Percentiles rank a stretch among this genome's conserved stretches.
Conservation (phyloP, 2,888 invertebrate genomes). For the Aquatica leii region DNA sequence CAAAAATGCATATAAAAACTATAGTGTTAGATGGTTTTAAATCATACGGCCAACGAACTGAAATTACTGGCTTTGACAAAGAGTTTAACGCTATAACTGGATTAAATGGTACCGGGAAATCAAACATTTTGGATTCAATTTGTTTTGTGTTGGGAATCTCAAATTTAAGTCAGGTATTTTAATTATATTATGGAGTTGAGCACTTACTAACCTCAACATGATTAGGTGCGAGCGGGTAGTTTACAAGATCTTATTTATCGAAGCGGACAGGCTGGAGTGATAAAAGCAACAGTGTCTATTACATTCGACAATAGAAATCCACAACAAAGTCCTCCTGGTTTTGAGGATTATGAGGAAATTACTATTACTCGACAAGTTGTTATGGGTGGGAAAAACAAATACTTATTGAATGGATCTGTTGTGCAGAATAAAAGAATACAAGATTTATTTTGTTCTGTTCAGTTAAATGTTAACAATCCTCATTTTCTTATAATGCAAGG, state of each 20-base stretch:
- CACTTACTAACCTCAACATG: conserved; percentile 15
- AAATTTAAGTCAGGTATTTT: conserved; percentile 85
- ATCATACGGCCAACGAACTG: conserved; percentile 93
- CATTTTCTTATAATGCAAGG: conserved; percentile 99
- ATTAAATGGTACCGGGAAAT: conserved; percentile 97
- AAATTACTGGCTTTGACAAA: conserved; percentile 90
- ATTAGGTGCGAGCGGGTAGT: conserved; percentile 86
- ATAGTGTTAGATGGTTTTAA: conserved; percentile 97
- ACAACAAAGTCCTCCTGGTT: conserved; percentile 86
- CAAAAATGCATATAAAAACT: conserved; percentile 90
- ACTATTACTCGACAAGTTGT: conserved; percentile 90
- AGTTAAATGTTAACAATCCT: conserved; percentile 98
- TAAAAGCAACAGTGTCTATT: conserved; percentile 94
- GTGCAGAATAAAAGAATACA: conserved; percentile 90
- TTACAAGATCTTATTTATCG: conserved; percentile 98
- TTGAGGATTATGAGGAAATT: conserved; percentile 90
- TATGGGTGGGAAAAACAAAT: conserved; percentile 90
- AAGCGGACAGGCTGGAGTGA: conserved; percentile 95
- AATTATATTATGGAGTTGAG: neutral
- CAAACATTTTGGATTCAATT: conserved; percentile 96
- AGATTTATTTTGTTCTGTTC: conserved; percentile 96
- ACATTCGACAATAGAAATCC: conserved; percentile 92
- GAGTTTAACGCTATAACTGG: conserved; percentile 99
- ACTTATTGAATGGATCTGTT: conserved; percentile 90
- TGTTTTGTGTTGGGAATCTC: conserved; percentile 97